Evolutionary conservation across 2,888 invertebrate species (phyloP).

Genomic region (Tipula confusa): DNA sequence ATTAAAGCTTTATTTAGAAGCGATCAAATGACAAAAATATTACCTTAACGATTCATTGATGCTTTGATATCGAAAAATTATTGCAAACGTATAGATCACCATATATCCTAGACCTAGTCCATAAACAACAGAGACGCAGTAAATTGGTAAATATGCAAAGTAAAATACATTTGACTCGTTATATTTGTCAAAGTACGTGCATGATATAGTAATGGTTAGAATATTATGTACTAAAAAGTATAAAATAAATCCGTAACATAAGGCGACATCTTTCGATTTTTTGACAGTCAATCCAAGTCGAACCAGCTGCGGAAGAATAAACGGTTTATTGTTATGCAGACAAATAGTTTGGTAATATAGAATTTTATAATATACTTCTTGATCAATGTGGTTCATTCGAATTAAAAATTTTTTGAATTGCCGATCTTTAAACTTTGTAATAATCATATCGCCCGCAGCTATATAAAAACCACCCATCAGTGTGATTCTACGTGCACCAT

Average conservation of each 20-base stretch:
- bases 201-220: neutral
- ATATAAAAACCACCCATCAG: neutral
- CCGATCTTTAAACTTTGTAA: neutral
- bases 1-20: too few relatives aligned
- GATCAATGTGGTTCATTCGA: neutral
- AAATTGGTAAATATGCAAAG: neutral
- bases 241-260: neutral
- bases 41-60: neutral
- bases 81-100: neutral
- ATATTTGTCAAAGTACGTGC: neutral
- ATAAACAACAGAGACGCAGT: neutral
- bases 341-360: too few relatives aligned
- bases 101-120: neutral
- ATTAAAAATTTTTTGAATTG: neutral
- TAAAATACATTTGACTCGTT: neutral
- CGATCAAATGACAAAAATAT: neutral
- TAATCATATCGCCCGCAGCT: neutral
- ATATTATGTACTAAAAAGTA: neutral
- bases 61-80: neutral
- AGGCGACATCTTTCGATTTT: neutral
- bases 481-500: neutral
- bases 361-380: neutral
- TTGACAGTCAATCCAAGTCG: neutral
- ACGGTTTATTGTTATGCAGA: too few relatives aligned
- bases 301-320: neutral